Base-by-base conservation (phyloP, 2,113 vertebrate genomes). In the Ammodytes dubius region DNA sequence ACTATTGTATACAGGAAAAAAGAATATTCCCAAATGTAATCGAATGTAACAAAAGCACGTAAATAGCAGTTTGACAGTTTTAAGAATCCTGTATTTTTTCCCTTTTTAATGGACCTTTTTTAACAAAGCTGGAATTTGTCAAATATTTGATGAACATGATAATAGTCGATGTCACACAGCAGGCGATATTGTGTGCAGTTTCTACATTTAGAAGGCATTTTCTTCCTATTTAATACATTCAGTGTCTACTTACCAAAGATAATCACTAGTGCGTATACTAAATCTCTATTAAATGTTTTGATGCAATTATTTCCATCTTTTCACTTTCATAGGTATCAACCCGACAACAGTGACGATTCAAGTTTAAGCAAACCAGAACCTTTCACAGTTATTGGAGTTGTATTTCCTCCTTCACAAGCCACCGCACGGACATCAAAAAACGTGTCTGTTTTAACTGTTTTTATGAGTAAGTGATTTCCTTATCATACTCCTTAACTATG, bases 251-350 rank as follows among this genome's bases (percentile, higher is more conserved):
- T 19, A 58, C 12, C 39, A 66, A 65, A 17, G 1, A 47, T 75
- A 2, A 35, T 70, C 27, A 27, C 27, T 27, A 27, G 27, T 27
- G 27, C 27, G 2, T 27, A 27, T 27, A 27, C 27, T 27, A 27
- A 27, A 27, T 27, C 27, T 27, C 27, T 27, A 27, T 27, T 27
- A 27, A 10, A 15, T 39, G 4, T 5, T 17, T 73, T 1, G 3
- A 0, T 67, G 11, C 5, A 59, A 65, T 4, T 1, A 6, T 47
- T 56, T 37, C 7, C 53, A 73, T 72, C 19, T 61, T 27, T 4
- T 83, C 17, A 66, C 27, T 69, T 80, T 56, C 49, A 52, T 76
- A 97, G 97, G 79, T 97, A 97, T 53, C 90, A 70, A 60, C 53
- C 50, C 61, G 85, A 94, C 0, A 61, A 70, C 53, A 65, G 9